Base-by-base conservation (phyloP, 2,113 vertebrate species). In the Podocnemis expansa region DNA sequence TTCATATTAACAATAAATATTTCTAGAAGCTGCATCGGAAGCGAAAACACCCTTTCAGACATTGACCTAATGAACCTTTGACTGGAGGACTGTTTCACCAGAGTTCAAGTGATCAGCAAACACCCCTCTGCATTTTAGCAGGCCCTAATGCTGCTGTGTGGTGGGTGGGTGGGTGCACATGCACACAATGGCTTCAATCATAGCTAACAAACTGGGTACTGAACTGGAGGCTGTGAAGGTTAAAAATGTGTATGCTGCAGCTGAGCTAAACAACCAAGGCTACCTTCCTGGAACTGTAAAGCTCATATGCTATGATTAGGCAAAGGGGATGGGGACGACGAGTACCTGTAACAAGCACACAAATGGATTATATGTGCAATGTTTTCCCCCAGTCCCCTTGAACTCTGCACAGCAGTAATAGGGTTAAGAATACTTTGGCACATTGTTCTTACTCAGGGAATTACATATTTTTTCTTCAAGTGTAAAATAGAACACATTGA, bases 401-500 rank as follows among this genome's bases (percentile, higher is more conserved):
- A 41, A n/a, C 21, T 34, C 17, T 22, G 17, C 63, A 21, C 60
- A 67, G 34, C 34, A 4, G 17, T 67, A n/a, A 10, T n/a, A 67
- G 8, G 17, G 8, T 10, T 38, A 19, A 67, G 34, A 67, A 67
- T 67, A 67, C n/a, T 67, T n/a, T 67, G n/a, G 63, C 8, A 67
- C 31, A 10, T 93, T 93, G 94, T 87, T 41, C 73, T 92, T 80
- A 86, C 83, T 75, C 79, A 91, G 85, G 79, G 96, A 91, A 88
- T 91, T 89, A 82, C 83, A 41, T 84, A 82, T 38, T 89, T 91
- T 51, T 95, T 78, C 82, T 95, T 88, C 1, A 58, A 81, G 90
- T 73, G 79, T 80, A 91, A 93, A 91, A n/a, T 80, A 76, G 89
- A 93, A 92, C 91, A 86, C 88, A 82, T 76, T 91, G 91, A 93